Conservation (phyloP, 2,113 vertebrate genomes). For the Delphinus delphis region DNA sequence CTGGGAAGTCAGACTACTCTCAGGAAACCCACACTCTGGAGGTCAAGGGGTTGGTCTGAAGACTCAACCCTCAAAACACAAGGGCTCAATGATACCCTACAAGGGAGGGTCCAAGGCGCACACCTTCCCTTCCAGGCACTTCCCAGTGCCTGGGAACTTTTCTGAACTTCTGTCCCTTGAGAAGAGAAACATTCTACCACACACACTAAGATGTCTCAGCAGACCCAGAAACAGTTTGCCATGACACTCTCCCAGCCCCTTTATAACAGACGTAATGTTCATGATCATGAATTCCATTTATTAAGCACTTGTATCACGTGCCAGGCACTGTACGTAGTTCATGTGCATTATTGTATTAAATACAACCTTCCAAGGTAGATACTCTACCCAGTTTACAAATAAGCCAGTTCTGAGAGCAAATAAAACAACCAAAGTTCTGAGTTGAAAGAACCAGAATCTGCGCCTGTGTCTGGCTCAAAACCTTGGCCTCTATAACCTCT, state of each 20-base stretch:
- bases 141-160: not conserved
- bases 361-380: not conserved
- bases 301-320: not conserved
- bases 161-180: not conserved
- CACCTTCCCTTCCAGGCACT: not conserved
- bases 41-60: not conserved
- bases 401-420: not conserved
- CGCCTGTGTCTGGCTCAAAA: not conserved
- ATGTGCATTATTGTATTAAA: not conserved
- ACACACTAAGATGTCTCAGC: not conserved
- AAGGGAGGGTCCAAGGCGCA: not conserved
- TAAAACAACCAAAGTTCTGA: not conserved
- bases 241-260: not conserved
- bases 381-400: not conserved
- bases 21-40: not conserved
- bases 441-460: not conserved
- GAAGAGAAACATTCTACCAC: not conserved
- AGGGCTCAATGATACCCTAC: not conserved
- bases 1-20: not conserved
- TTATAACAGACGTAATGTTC: not conserved
- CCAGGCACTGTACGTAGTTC: not conserved
- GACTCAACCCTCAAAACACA: not conserved
- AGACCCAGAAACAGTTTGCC: not conserved
- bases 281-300: not conserved
- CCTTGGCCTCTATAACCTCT: not conserved